A percentile compares a stretch with the other conserved stretches of the same genome.
Conservation (phyloP, 2,113 vertebrate genomes). For the Coptodon rendalli region DNA sequence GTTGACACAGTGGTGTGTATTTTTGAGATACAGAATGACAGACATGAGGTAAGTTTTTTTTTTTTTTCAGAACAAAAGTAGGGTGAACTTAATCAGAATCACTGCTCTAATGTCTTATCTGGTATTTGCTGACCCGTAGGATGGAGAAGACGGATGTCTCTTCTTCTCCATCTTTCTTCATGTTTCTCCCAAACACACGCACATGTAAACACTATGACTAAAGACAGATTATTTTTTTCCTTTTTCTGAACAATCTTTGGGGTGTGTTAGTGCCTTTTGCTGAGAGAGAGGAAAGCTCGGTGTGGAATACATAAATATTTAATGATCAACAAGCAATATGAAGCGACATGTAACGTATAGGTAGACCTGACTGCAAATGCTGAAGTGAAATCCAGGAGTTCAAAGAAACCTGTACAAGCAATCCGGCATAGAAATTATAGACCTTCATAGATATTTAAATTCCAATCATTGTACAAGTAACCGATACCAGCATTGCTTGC, state of each 20-base stretch:
- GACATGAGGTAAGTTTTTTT: background rate
- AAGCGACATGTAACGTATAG: background rate
- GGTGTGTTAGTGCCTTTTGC: background rate
- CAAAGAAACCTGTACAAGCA: background rate
- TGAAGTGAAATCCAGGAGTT: background rate
- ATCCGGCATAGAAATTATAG: background rate
- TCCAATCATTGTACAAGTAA: background rate
- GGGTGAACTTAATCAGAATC: background rate
- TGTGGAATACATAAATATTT: slow-evolving; percentile 17
- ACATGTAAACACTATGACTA: background rate
- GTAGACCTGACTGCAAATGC: background rate
- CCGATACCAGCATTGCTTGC: background rate
- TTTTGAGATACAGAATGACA: background rate
- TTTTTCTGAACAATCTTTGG: background rate
- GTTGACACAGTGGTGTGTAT: background rate
- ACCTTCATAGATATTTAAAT: background rate
- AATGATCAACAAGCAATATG: background rate
- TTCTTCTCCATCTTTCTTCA: background rate
- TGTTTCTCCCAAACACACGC: background rate
- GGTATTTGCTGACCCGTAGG: background rate
- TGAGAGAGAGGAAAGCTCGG: background rate
- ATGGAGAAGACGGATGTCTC: background rate
- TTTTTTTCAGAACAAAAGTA: background rate
- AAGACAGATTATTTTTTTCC: background rate
- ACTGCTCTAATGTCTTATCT: background rate